Percentiles rank a stretch among this genome's conserved stretches.
Conservation (phyloP, 2,888 invertebrate species). For the Drosophila atroscutellata region DNA sequence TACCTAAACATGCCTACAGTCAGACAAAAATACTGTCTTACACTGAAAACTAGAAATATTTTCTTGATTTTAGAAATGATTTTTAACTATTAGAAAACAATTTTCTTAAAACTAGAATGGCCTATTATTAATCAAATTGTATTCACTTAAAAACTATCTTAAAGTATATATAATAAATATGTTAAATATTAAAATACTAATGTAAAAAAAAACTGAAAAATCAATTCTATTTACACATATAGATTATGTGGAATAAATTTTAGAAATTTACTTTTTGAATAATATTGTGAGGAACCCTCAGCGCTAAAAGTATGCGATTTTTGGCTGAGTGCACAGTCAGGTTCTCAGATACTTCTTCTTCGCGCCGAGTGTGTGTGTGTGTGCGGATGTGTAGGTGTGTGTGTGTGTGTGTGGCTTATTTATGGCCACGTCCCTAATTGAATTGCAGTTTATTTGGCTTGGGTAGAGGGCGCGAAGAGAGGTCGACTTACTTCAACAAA, state of each 20-base stretch:
- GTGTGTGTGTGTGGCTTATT: conserved; percentile 61
- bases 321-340: not conserved
- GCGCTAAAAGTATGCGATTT: not conserved
- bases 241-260: too few species aligned
- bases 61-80: too few species aligned
- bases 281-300: not conserved
- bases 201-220: not conserved
- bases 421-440: conserved; percentile 76
- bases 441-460: conserved; percentile 78
- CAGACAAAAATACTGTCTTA: not conserved
- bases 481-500: conserved; percentile 60
- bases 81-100: not conserved
- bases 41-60: not conserved
- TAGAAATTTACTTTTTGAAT: not conserved
- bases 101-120: rapidly evolving
- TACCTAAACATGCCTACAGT: conserved; percentile 70
- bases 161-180: not conserved
- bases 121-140: not conserved
- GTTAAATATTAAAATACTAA: not conserved
- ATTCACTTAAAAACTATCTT: not conserved
- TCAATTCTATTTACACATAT: rapidly evolving
- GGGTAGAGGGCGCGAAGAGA: not conserved
- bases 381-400: conserved; percentile 3
- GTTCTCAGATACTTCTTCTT: not conserved
- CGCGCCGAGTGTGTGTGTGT: conserved; percentile 11